Evolutionary conservation across 2,888 invertebrate genomes (phyloP).

Genomic region (Hirtodrosophila trivittata): DNA sequence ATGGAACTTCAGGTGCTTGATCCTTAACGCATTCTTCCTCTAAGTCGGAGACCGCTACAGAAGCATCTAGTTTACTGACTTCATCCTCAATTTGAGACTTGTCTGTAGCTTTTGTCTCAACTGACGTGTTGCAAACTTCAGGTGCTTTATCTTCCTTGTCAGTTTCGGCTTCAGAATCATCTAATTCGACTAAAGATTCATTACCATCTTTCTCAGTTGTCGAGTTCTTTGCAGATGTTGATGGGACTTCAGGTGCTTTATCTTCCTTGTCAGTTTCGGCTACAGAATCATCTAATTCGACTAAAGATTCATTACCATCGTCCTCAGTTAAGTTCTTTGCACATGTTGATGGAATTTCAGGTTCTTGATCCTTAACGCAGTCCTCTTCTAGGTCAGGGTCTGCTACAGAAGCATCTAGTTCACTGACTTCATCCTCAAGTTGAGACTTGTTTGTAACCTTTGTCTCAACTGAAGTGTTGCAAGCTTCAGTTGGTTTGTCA

Average conservation of each 20-base stretch:
- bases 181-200: conserved; percentile 2
- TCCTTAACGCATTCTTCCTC: too few relatives aligned
- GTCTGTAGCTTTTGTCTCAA: too few relatives aligned
- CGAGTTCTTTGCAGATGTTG: background rate
- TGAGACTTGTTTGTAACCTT: background rate
- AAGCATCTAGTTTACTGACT: too few relatives aligned
- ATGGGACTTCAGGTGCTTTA: background rate
- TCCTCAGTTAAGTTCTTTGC: background rate
- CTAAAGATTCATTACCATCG: background rate
- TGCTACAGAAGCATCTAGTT: too few relatives aligned
- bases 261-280: background rate
- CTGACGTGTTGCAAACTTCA: too few relatives aligned
- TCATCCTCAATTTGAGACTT: too few relatives aligned
- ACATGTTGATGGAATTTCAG: background rate
- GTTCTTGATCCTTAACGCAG: background rate
- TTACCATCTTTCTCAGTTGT: background rate
- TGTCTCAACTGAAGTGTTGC: background rate
- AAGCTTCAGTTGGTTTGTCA: background rate
- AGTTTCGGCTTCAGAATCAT: background rate
- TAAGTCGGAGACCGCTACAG: too few relatives aligned
- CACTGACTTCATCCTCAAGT: too few relatives aligned
- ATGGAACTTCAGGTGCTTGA: background rate
- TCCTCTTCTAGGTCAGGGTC: too few relatives aligned
- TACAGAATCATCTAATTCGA: background rate
- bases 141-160: background rate